phyloP scores from a whole-genome alignment of 2,888 invertebrate species.

The Papilio gigon region DNA sequence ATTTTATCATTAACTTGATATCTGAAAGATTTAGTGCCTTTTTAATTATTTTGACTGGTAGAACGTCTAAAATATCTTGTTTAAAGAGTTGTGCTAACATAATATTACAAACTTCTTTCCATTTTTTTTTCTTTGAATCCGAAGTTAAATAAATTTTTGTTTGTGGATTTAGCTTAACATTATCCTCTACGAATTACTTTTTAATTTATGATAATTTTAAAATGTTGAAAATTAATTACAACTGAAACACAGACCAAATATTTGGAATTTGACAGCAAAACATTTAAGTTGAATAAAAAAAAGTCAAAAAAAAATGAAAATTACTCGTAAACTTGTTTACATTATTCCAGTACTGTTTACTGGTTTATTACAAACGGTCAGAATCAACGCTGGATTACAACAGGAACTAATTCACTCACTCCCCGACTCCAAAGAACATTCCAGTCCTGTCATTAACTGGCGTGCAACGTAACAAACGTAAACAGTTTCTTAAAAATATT shows the following conservation, averaged over 20 bases:
- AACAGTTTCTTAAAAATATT: too few species aligned
- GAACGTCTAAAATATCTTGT: neutral
- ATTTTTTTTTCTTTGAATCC: slow-evolving; percentile 4
- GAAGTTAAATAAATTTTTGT: neutral
- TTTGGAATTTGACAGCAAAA: slow-evolving; percentile 2
- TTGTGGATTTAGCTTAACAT: too few species aligned
- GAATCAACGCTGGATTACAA: too few species aligned
- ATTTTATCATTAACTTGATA: slow-evolving; percentile 10
- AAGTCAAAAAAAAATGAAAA: neutral
- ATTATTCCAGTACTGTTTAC: too few species aligned
- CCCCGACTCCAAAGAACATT: too few species aligned
- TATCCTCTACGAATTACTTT: neutral
- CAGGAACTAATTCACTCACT: too few species aligned
- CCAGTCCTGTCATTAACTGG: too few species aligned
- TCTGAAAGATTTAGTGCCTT: slow-evolving; percentile 17
- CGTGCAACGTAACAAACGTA: too few species aligned
- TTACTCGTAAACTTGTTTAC: too few species aligned
- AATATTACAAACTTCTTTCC: neutral
- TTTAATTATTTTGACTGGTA: neutral
- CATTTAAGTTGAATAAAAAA: slow-evolving; percentile 1
- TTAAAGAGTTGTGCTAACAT: neutral
- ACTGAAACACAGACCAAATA: neutral
- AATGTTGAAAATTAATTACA: neutral
- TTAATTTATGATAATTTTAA: neutral
- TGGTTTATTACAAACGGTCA: too few species aligned